phyloP scores from a whole-genome alignment of 1,140 invertebrate genomes.

The Trinorchestia longiramus region DNA sequence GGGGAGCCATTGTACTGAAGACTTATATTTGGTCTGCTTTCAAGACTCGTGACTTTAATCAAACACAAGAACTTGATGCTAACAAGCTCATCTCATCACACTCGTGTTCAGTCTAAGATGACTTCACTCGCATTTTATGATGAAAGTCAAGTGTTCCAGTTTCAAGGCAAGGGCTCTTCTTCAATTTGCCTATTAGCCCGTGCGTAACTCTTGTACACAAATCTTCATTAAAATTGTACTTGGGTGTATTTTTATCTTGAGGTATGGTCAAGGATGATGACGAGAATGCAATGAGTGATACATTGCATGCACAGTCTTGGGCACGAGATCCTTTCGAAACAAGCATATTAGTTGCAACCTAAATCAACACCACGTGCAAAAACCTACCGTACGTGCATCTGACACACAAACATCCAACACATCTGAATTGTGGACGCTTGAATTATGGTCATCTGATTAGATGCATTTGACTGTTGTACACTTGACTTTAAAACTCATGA shows the following conservation, averaged over 20 bases:
- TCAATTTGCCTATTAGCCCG: neutral
- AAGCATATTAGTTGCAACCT: too few species aligned
- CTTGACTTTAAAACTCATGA: neutral
- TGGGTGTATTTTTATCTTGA: too few species aligned
- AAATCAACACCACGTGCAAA: too few species aligned
- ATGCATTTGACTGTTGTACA: neutral
- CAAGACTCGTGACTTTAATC: neutral
- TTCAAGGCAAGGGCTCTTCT: neutral
- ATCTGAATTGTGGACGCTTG: too few species aligned
- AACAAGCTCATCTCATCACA: neutral
- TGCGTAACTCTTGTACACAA: neutral
- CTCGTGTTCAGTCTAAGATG: neutral
- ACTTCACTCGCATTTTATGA: neutral
- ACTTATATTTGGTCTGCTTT: neutral
- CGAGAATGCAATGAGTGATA: too few species aligned
- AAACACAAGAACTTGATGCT: neutral
- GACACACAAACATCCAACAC: too few species aligned
- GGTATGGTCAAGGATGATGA: too few species aligned
- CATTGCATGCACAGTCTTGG: too few species aligned
- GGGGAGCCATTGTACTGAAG: neutral
- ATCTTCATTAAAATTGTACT: neutral
- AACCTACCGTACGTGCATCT: too few species aligned
- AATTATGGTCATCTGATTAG: neutral
- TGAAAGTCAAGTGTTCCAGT: neutral
- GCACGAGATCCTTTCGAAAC: too few species aligned